phyloP scores from a whole-genome alignment of 2,888 invertebrate genomes.

The Oscheius sp. region DNA sequence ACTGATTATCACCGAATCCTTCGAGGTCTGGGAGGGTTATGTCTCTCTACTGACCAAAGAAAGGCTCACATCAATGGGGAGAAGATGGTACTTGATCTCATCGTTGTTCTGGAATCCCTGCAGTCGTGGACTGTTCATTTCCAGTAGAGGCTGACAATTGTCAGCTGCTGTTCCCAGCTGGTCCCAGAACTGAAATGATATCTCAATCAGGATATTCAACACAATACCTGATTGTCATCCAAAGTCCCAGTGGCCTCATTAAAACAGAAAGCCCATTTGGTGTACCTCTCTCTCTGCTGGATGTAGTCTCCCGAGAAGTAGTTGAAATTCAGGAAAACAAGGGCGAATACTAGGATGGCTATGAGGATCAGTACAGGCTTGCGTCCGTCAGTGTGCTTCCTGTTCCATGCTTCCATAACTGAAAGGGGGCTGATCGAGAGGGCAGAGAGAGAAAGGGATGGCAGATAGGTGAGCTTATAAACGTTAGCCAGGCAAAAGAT shows the following conservation, averaged over 20 bases:
- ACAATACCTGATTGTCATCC: not conserved
- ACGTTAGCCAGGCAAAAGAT: too few relatives aligned
- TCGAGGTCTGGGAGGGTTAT: not conserved
- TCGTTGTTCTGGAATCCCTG: not conserved
- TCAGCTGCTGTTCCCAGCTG: too few relatives aligned
- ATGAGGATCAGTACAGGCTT: not conserved
- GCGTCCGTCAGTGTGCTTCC: too few relatives aligned
- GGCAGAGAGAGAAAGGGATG: too few relatives aligned
- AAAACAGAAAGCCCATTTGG: not conserved
- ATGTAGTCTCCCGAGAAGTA: not conserved
- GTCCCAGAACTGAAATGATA: not conserved
- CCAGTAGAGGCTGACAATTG: too few relatives aligned
- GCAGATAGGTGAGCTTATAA: too few relatives aligned
- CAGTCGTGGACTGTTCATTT: too few relatives aligned
- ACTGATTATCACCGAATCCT: slow-evolving; percentile 8
- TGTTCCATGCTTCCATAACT: too few relatives aligned
- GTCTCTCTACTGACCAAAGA: not conserved
- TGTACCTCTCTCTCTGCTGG: not conserved
- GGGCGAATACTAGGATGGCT: not conserved
- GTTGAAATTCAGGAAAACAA: not conserved
- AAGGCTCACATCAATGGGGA: slow-evolving; percentile 11
- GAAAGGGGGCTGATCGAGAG: too few relatives aligned
- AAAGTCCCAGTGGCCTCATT: not conserved
- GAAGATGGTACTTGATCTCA: slow-evolving; percentile 10
- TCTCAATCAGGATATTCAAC: not conserved